Evolutionary conservation across 2,888 invertebrate genomes (phyloP), one percentile per base, ranked within the genome.

Genomic region (Hoplodrina blanda): DNA sequence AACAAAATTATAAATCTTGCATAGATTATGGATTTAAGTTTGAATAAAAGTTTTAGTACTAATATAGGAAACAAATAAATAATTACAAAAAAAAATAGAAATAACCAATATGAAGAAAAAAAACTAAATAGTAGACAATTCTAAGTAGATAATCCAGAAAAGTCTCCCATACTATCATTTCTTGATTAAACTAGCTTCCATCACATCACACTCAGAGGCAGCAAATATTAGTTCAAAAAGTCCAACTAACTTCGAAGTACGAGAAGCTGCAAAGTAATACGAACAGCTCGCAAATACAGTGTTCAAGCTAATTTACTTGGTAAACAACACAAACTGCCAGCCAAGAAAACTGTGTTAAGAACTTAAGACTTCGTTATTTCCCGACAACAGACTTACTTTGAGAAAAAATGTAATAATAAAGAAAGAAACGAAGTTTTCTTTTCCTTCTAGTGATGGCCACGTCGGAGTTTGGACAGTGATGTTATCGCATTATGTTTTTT

Each of bases 321-420:
- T 76, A 65, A 80, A 68, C 67, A 81, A 72, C 44, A 67, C 70
- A 63, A 78, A 82, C 71, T 57, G 66, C 53, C 52, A 37, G 50
- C 74, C 61, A 70, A 75, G 54, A 44, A 62, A 78, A 79, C 78
- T 78, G 65, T 78, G 67, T 75, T 78, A 78, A 69, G 59, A 69
- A 74, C 76, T 66, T 63, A 60, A 73, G 63, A 71, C 66, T 75
- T 70, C 65, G 65, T 70, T 75, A 81, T 70, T 72, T 60, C 62
- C 62, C 60, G 76, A 68, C 78, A 73, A 75, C 59, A 65, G 73
- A 68, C 72, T 78, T 63, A 68, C 75, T 81, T 68, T 73, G 68
- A 62, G 81, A 81, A 78, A 79, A 79, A 79, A 79, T 78, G 41
- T 78, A 67, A 64, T 78, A 79, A 79, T 62, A 78, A 78, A 74